These are phyloP conservation scores for Eubasilissa splendida DNA, from an alignment of 2,888 invertebrate genomes.

Conservation along the genomic window DNA sequence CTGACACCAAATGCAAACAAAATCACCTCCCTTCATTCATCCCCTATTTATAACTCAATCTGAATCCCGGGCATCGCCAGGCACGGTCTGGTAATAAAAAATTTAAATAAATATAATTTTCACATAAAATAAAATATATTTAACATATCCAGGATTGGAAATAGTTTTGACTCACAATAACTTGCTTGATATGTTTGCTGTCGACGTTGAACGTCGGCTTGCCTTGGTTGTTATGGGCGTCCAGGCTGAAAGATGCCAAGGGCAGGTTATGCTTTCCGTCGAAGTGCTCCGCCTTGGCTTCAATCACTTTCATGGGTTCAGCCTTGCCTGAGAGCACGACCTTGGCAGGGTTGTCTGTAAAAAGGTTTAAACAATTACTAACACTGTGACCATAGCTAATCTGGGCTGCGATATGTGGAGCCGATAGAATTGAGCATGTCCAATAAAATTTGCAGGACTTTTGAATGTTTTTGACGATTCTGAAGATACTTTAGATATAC, in stretches of 20 bases:
- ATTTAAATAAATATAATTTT: no score
- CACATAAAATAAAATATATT: neutral
- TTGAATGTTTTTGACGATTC: no score
- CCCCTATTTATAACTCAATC: no score
- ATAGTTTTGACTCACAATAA: slow-evolving; percentile 68
- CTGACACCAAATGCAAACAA: no score
- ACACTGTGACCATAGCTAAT: no score
- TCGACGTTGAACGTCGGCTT: neutral
- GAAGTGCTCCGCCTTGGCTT: slow-evolving; percentile 12
- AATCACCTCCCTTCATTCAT: no score
- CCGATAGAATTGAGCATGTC: no score
- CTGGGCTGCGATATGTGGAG: no score
- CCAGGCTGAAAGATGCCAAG: neutral
- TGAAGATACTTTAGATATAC: no score
- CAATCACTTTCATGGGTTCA: slow-evolving; percentile 18
- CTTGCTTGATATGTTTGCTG: slow-evolving; percentile 64
- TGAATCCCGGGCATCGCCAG: no score
- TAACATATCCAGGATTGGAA: neutral
- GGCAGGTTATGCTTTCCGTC: neutral
- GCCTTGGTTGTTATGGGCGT: slow-evolving; percentile 19
- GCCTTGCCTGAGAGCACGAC: slow-evolving; percentile 19
- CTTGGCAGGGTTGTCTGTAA: slow-evolving; percentile 6
- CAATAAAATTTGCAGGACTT: no score
- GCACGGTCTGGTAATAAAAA: no score
- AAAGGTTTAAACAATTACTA: neutral